A percentile compares a stretch with the other conserved stretches of the same genome.
Conservation (phyloP, 2,797 vertebrate species). For the Ptychadena robeensis region DNA sequence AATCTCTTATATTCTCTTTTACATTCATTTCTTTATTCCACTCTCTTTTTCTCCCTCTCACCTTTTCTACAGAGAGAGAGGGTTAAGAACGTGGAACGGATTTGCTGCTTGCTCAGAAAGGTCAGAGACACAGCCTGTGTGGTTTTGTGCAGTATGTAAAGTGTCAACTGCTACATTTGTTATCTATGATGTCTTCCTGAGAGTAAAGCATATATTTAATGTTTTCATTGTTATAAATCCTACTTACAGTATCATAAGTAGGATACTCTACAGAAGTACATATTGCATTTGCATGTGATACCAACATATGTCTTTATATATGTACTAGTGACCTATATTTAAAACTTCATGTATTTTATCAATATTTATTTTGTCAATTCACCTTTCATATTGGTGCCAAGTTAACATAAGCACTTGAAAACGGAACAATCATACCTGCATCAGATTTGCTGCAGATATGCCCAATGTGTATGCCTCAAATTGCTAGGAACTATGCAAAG, state of each 20-base stretch:
- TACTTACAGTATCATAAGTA: background rate
- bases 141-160: conserved; percentile 32
- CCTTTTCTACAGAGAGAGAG: conserved; percentile 83
- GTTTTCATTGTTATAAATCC: background rate
- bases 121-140: conserved; percentile 74
- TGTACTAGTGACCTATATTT: background rate
- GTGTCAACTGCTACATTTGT: background rate
- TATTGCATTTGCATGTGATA: background rate
- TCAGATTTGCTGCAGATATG: background rate
- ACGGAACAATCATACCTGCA: background rate
- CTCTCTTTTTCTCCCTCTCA: conserved; percentile 42
- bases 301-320: background rate
- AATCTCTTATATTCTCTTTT: background rate
- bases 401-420: background rate
- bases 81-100: conserved; percentile 92
- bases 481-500: background rate
- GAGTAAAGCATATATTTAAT: background rate
- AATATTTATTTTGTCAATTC: too few relatives aligned
- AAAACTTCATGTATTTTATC: background rate
- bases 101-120: conserved; percentile 90
- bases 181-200: background rate
- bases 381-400: background rate
- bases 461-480: background rate
- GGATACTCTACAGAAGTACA: too few relatives aligned
- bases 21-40: background rate